Evolutionary conservation across 1,140 invertebrate genomes (phyloP), one percentile per base, ranked within the genome.

Genomic region (Halesus radiatus): DNA sequence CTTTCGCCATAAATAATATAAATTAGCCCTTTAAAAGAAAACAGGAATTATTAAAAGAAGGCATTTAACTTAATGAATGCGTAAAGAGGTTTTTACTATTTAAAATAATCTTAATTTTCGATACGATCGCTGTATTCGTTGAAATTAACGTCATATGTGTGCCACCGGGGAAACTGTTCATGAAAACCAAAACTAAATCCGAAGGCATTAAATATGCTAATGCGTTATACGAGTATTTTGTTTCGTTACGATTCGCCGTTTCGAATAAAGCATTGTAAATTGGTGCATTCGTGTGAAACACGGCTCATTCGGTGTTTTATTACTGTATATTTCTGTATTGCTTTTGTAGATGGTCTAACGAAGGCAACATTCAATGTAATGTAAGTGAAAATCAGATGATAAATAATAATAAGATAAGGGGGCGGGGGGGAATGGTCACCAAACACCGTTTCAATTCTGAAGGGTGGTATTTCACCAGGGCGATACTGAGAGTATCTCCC

Each of bases 251-350:
- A 18, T 16, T 50, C 22, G 32, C 29, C 6, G 22, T 70, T 70
- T 70, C 50, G 54, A 23, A 74, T 56, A 74, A 74, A 74, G 20
- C n/a, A 16, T 26, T 29, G 0, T 74, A 54, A 74, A 74, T 74
- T 29, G 23, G n/a, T 74, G 29, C 22, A 53, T 56, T 74, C 70
- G 53, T 22, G 52, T 54, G 70, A 22, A 74, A 56, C 13, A 54
- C 22, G 70, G 22, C 22, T n/a, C 23, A 29, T 18, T 56, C 22
- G 15, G 66, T 20, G 54, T 70, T 70, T 70, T 70, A 70, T 70
- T 45, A 26, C 66, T n/a, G n/a, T n/a, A n/a, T n/a, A n/a, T n/a
- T n/a, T n/a, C 16, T 50, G 22, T 64, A 22, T 3, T 29, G 62
- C 62, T 64, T 23, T 29, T 16, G 62, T 23, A 20, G 62, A 4